phyloP scores from a whole-genome alignment of 1,140 invertebrate genomes.

The Drosophila nigrodunni region DNA sequence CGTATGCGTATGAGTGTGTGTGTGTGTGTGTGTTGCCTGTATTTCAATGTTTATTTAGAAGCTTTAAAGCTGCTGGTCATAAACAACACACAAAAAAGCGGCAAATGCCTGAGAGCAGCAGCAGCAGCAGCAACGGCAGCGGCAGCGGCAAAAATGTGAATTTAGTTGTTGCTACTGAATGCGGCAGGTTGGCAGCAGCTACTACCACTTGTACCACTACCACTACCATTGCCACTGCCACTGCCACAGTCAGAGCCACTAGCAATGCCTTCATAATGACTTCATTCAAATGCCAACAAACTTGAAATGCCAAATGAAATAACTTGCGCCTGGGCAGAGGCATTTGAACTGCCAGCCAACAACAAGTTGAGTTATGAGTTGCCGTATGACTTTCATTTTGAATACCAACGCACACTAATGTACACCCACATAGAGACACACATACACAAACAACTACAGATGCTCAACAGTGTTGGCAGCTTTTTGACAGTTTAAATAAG shows the following conservation, averaged over 20 bases:
- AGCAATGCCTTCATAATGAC: conserved; percentile 73
- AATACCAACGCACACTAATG: conserved; percentile 52
- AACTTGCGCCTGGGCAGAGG: conserved; percentile 66
- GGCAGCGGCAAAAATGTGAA: conserved; percentile 55
- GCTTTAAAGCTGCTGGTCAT: conserved; percentile 69
- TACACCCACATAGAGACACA: conserved; percentile 15
- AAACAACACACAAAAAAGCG: conserved; percentile 59
- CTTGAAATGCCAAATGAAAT: conserved; percentile 82
- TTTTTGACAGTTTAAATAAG: too few relatives aligned
- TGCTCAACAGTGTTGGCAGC: not conserved
- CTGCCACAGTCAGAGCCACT: conserved; percentile 17
- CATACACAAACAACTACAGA: conserved; percentile 3
- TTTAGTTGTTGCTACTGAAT: conserved; percentile 63
- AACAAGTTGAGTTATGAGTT: conserved; percentile 81
- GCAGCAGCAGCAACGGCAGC: not conserved
- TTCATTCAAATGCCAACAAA: conserved; percentile 81
- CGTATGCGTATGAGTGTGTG: conserved; percentile 14
- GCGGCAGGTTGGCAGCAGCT: conserved; percentile 18
- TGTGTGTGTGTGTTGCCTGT: conserved; percentile 33
- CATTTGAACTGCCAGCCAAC: conserved; percentile 52
- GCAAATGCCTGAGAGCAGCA: conserved; percentile 33
- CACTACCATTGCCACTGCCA: conserved; percentile 5
- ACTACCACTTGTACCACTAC: too few relatives aligned
- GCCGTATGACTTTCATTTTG: conserved; percentile 82
- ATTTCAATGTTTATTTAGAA: conserved; percentile 77